Conservation (phyloP, 2,113 vertebrate genomes). For the Aspiorhynchus laticeps region DNA sequence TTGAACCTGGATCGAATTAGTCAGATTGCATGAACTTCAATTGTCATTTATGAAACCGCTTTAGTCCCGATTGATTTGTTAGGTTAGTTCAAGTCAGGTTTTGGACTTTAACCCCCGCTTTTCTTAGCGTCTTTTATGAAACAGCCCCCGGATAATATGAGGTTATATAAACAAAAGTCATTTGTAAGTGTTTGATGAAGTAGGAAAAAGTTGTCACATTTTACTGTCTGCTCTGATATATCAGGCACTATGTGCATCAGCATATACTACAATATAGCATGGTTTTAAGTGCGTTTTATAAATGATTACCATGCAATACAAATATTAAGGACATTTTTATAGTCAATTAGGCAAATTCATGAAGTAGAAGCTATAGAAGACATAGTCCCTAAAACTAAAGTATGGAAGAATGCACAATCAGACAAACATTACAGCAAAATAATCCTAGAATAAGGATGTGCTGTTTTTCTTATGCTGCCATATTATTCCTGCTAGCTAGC, state of each 20-base stretch:
- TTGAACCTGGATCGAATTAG: no score
- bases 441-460: neutral
- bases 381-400: neutral
- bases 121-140: no score
- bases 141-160: no score
- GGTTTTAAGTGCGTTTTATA: neutral
- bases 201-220: no score
- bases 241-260: neutral
- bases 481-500: neutral
- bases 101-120: no score
- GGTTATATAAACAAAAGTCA: no score
- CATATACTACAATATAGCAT: neutral
- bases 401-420: neutral
- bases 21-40: no score
- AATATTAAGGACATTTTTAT: neutral
- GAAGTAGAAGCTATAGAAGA: neutral
- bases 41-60: no score
- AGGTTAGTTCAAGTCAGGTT: no score
- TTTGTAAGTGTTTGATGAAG: no score
- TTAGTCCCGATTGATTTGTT: no score
- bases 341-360: neutral
- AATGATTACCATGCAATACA: neutral
- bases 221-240: no score
- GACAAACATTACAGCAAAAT: neutral
- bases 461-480: neutral